These are phyloP conservation scores for Brachyrhaphis roseni DNA, from an alignment of 2,797 vertebrate genomes.

Conservation along the genomic window DNA sequence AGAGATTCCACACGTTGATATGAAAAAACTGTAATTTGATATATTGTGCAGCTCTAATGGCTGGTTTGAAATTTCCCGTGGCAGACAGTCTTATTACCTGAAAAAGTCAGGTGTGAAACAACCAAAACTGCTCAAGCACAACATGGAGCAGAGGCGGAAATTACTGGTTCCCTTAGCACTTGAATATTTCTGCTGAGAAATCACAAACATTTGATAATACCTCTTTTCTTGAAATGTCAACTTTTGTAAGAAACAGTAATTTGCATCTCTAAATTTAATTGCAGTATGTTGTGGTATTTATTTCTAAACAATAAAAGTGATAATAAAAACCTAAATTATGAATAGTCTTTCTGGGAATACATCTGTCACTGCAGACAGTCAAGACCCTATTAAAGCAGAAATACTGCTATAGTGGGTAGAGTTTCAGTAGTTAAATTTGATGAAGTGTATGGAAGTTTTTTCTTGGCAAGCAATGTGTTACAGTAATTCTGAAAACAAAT, in stretches of 20 bases:
- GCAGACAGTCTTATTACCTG: neutral
- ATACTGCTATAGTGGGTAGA: neutral
- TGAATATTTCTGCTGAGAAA: neutral
- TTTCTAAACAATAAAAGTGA: neutral
- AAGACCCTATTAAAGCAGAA: neutral
- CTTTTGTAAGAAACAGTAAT: neutral
- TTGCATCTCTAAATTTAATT: neutral
- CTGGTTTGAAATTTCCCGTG: neutral
- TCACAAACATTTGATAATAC: neutral
- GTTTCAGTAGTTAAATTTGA: neutral
- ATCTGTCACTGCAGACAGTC: neutral
- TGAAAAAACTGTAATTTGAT: neutral
- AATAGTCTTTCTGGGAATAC: neutral
- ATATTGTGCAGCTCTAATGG: conserved; percentile 1
- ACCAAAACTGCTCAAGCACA: neutral
- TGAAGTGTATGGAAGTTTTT: neutral
- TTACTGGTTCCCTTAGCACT: neutral
- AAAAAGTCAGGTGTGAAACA: neutral
- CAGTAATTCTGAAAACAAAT: neutral
- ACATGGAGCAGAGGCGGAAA: neutral
- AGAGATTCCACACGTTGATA: neutral
- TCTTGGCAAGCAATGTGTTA: neutral
- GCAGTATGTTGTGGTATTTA: neutral
- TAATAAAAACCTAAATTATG: neutral
- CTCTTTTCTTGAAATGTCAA: neutral